Evolutionary conservation across 2,113 vertebrate species (phyloP).

Genomic region (Isurus oxyrinchus): DNA sequence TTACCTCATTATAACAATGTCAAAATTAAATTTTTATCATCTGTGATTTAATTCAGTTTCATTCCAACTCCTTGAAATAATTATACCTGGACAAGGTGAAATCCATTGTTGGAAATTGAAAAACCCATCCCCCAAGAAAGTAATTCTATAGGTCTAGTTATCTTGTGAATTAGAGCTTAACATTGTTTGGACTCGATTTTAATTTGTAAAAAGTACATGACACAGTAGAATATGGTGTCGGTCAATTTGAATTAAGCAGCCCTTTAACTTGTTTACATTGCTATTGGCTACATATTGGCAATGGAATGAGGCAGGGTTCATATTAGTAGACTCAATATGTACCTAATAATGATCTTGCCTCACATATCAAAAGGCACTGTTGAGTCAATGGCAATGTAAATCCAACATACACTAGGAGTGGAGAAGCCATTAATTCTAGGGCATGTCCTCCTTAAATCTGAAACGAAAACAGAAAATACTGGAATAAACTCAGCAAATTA

Average conservation of each 20-base stretch:
- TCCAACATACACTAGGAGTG: background rate
- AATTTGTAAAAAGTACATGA: conserved; percentile 1
- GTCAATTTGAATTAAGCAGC: background rate
- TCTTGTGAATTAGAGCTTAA: background rate
- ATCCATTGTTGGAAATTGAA: background rate
- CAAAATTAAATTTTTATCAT: background rate
- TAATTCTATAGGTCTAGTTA: background rate
- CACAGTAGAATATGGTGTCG: background rate
- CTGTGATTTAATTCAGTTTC: background rate
- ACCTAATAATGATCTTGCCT: background rate
- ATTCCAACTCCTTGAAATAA: conserved; percentile 1
- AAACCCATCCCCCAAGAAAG: background rate
- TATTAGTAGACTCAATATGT: background rate
- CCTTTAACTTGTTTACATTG: background rate
- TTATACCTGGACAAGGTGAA: background rate
- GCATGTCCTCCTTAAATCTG: background rate
- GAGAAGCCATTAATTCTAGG: too few relatives aligned
- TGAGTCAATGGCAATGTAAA: background rate
- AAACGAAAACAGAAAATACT: too few relatives aligned
- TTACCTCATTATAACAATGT: background rate
- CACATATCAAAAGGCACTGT: background rate
- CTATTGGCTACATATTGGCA: background rate
- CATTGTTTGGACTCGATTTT: background rate
- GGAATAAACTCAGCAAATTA: too few relatives aligned
- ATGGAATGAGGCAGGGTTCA: background rate